Evolutionary conservation across 2,797 vertebrate genomes (phyloP), one percentile per base, ranked within the genome.

Genomic region (Chiloscyllium punctatum): DNA sequence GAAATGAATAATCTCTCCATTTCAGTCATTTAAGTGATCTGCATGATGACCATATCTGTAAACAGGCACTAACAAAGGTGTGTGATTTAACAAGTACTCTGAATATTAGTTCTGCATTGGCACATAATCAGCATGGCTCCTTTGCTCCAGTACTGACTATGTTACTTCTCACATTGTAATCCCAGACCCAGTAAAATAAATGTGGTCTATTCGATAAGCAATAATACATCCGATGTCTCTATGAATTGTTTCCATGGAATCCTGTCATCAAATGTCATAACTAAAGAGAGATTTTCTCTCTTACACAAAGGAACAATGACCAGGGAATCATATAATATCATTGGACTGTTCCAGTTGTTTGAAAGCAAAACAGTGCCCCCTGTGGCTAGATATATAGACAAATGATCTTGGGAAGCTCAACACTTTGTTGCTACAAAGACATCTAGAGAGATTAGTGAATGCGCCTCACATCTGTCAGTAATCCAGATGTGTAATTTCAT

Each of bases 401-500:
- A 74, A 30, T 53, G 30, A 94, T 72, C 48, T 48, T 15, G 27
- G 69, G 42, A 13, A 51, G n/a, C 69, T 53, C 15, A 33, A 53
- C 33, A 2, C 1, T 3, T 51, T 94, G 15, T 30, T 33, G 48
- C 42, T n/a, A 33, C 69, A 94, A 94, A 48, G 69, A 94, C 48
- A 94, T 74, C 37, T 94, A 16, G 69, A 53, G 42, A 30, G 94
- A 94, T 68, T 51, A 74, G 42, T 68, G 37, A 74, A 72, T 72
- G 37, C n/a, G 37, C 25, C 37, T 94, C 66, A 48, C 92, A 66
- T 62, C 42, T 94, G 94, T 94, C 72, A 30, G 69, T 53, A 48
- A 51, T 94, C 48, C 71, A 94, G 94, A 7, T 94, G 71, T 94
- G 71, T 9, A 94, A 94, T 51, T 94, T 94, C 25, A 71, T 72